Percentiles rank a stretch among this genome's conserved stretches.
Conservation (phyloP, 2,888 invertebrate genomes). For the Hemithea aestivaria region DNA sequence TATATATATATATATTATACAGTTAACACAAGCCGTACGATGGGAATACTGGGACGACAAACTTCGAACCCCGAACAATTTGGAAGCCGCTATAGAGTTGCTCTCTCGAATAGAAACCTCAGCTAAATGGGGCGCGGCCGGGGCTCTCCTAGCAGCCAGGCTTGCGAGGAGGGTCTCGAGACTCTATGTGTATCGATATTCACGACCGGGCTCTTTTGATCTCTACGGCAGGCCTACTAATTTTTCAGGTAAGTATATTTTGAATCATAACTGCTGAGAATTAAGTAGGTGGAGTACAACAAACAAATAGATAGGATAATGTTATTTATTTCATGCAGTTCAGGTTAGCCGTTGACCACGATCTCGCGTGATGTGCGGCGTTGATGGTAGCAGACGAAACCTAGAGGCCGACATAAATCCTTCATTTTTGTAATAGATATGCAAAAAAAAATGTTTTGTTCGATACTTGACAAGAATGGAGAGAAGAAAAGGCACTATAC, state of each 20-base stretch:
- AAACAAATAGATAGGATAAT: no score
- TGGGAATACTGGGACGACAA: constrained; percentile 77
- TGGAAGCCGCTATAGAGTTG: constrained; percentile 58
- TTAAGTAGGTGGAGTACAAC: no score
- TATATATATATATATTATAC: constrained; percentile 9
- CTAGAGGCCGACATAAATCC: no score
- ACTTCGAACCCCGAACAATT: constrained; percentile 43
- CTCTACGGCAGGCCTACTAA: constrained; percentile 65
- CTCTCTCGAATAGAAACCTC: constrained; percentile 79
- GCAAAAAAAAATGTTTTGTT: no score
- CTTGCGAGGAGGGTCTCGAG: constrained; percentile 65
- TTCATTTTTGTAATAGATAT: no score
- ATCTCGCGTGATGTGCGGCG: no score
- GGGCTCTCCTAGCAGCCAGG: constrained; percentile 78
- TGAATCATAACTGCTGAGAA: not conserved
- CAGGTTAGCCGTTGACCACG: no score
- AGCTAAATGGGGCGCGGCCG: constrained; percentile 73
- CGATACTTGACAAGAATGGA: no score
- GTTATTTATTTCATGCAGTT: no score
- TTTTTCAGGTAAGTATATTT: constrained; percentile 61
- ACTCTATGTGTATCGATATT: constrained; percentile 78
- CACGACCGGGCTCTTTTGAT: constrained; percentile 67
- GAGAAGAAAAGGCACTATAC: no score
- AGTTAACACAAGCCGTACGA: constrained; percentile 69
- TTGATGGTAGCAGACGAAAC: no score